Evolutionary conservation across 2,888 invertebrate genomes (phyloP).

Genomic region (Dicranocentrus wangi): DNA sequence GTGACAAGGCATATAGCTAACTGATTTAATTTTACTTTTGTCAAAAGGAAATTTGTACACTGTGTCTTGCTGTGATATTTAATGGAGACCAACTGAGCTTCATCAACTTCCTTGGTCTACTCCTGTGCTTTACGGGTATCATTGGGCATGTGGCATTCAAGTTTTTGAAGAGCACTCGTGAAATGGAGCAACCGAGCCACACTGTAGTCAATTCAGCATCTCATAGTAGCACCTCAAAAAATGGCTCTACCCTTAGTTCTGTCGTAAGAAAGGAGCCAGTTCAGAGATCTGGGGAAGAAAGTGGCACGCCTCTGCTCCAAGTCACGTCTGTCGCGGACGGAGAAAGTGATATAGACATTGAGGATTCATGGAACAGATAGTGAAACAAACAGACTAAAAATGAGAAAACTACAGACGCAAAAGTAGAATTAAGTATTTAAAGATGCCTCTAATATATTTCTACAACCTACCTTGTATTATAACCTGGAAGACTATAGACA

Average conservation of each 20-base stretch:
- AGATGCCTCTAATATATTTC: too few species aligned
- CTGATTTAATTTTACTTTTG: too few species aligned
- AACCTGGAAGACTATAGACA: too few species aligned
- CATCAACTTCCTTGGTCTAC: slow-evolving; percentile 88
- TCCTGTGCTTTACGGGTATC: slow-evolving; percentile 92
- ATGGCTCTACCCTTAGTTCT: not conserved
- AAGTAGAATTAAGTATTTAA: too few species aligned
- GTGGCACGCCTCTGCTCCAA: slow-evolving; percentile 39
- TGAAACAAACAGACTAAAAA: too few species aligned
- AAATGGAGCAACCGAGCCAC: slow-evolving; percentile 83
- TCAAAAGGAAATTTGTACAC: slow-evolving; percentile 94
- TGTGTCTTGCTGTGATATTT: slow-evolving; percentile 89
- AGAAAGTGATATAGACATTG: slow-evolving; percentile 50
- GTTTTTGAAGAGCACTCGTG: slow-evolving; percentile 65
- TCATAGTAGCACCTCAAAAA: slow-evolving; percentile 27
- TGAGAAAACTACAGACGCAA: too few species aligned
- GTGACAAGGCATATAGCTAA: too few species aligned
- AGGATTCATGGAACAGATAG: slow-evolving; percentile 50
- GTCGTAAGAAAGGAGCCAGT: not conserved
- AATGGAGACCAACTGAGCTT: slow-evolving; percentile 89
- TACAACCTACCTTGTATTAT: too few species aligned
- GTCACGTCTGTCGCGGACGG: slow-evolving; percentile 17
- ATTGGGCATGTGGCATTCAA: slow-evolving; percentile 87
- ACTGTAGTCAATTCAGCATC: not conserved
- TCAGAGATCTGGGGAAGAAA: slow-evolving; percentile 25